A percentile compares a stretch with the other conserved stretches of the same genome.
These are phyloP conservation scores for Magallana nippona DNA, from an alignment of 2,888 invertebrate species.

Conservation along the genomic window DNA sequence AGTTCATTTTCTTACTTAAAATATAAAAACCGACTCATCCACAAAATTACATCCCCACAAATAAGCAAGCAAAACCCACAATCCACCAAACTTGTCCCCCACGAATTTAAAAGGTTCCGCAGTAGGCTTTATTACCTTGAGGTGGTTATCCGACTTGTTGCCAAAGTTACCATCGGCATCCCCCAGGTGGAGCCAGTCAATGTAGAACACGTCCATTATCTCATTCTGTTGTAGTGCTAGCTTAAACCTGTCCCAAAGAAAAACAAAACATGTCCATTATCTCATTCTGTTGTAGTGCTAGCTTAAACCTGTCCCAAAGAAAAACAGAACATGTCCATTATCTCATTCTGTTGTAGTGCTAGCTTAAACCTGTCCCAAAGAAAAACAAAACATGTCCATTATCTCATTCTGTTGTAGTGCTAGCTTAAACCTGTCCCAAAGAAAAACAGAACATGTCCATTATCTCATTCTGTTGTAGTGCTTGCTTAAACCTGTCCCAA, in stretches of 20 bases:
- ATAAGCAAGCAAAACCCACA: too few relatives aligned
- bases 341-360: constrained; percentile 80
- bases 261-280: too few relatives aligned
- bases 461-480: constrained; percentile 80
- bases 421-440: too few relatives aligned
- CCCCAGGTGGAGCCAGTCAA: constrained; percentile 78
- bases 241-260: constrained; percentile 72
- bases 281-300: too few relatives aligned
- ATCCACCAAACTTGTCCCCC: too few relatives aligned
- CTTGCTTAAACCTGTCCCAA: constrained; percentile 74
- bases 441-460: constrained; percentile 80
- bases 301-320: too few relatives aligned
- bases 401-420: too few relatives aligned
- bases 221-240: constrained; percentile 80
- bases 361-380: constrained; percentile 73
- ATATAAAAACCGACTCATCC: too few relatives aligned
- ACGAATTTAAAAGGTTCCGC: too few relatives aligned
- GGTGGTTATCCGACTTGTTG: constrained; percentile 79
- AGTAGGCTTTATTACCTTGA: constrained; percentile 75
- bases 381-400: too few relatives aligned
- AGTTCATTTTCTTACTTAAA: too few relatives aligned
- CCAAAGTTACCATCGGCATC: constrained; percentile 77
- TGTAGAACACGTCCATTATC: constrained; percentile 79
- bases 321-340: constrained; percentile 80
- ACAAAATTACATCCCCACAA: too few relatives aligned